Conservation (phyloP, 2,797 vertebrate species). For the Okamejei kenojei region DNA sequence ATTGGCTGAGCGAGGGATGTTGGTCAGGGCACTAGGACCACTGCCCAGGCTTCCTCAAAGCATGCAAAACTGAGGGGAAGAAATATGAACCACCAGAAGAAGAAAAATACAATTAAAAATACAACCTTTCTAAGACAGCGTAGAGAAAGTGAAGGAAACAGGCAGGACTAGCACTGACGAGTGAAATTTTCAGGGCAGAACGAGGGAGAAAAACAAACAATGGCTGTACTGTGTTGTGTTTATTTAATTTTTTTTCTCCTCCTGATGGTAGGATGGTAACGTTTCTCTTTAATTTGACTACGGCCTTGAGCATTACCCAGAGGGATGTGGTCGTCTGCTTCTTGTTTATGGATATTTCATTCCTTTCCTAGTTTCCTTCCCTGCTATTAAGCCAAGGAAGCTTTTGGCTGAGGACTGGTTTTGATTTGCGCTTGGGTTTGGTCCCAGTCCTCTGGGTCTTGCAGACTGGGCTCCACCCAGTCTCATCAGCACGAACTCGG, state of each 20-base stretch:
- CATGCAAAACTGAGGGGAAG: slow-evolving; percentile 45
- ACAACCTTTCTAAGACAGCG: not conserved
- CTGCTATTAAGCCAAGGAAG: slow-evolving; percentile 72
- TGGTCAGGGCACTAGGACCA: not conserved
- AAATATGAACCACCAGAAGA: not conserved
- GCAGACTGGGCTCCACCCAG: slow-evolving; percentile 74
- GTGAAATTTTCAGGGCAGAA: slow-evolving; percentile 10
- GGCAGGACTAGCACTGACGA: slow-evolving; percentile 16
- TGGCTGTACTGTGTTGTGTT: slow-evolving; percentile 52
- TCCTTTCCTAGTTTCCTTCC: slow-evolving; percentile 78
- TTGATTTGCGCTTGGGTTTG: slow-evolving; percentile 68
- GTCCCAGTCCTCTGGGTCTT: slow-evolving; percentile 51
- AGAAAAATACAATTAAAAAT: not conserved
- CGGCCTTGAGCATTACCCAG: slow-evolving; percentile 54
- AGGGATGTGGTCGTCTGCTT: slow-evolving; percentile 51
- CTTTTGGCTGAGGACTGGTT: slow-evolving; percentile 74
- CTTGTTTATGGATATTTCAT: slow-evolving; percentile 63
- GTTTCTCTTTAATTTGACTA: slow-evolving; percentile 64
- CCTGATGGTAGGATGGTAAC: slow-evolving; percentile 56
- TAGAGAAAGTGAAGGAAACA: not conserved
- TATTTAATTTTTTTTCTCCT: slow-evolving; percentile 55
- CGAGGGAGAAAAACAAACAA: slow-evolving; percentile 40
- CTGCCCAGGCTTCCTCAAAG: not conserved
- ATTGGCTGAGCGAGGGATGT: not conserved
- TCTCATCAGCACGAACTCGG: slow-evolving; percentile 67